These are phyloP conservation scores for Andricus quercusramuli DNA, from an alignment of 2,888 invertebrate genomes.

Conservation along the genomic window DNA sequence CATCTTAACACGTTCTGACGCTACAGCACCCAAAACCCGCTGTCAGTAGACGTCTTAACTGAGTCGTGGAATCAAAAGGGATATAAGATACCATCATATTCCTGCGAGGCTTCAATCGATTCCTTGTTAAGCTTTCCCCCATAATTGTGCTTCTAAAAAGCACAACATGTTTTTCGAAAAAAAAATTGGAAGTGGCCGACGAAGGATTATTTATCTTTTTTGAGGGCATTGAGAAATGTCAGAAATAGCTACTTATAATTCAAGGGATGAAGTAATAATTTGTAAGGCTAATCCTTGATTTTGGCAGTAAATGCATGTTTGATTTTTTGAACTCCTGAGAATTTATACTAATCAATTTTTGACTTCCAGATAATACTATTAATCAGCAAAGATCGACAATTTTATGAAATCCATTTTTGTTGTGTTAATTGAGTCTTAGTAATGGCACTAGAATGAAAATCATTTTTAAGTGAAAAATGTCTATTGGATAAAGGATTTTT, in stretches of 20 bases:
- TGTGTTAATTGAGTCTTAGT: not conserved
- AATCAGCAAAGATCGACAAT: not conserved
- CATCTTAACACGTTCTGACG: constrained; percentile 60
- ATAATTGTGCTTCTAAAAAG: not conserved
- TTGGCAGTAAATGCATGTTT: constrained; percentile 5
- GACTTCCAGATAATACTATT: too few species aligned
- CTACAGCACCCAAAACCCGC: constrained; percentile 28
- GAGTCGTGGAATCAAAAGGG: constrained; percentile 2
- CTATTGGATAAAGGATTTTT: constrained; percentile 5
- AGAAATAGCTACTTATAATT: not conserved
- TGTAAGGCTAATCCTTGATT: constrained; percentile 2
- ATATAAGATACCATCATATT: not conserved
- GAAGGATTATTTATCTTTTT: constrained; percentile 22
- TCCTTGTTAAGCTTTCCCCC: not conserved
- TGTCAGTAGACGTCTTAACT: constrained; percentile 18
- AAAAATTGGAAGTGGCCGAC: constrained; percentile 1
- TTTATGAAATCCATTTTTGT: not conserved
- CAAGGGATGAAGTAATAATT: constrained; percentile 7
- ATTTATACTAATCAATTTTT: not conserved
- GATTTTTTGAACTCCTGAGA: not conserved
- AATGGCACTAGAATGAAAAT: constrained; percentile 4
- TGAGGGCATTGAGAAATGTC: not conserved
- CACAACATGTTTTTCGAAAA: not conserved
- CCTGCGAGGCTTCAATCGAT: not conserved
- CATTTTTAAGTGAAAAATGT: not conserved